Base-by-base conservation (phyloP, 2,113 vertebrate species). In the Carassius auratus region DNA sequence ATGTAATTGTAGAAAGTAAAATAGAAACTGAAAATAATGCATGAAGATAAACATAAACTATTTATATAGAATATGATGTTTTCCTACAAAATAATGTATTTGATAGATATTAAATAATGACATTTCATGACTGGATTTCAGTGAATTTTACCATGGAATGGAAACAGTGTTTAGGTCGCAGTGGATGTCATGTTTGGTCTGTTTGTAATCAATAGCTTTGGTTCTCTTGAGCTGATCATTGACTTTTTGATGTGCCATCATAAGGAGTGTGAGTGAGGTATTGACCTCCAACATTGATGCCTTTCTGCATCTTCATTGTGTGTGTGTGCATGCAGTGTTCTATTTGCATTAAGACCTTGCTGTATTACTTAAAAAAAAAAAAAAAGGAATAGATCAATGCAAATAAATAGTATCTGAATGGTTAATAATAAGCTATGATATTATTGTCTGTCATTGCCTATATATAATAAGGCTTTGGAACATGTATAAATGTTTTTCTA, bases 281-380 rank as follows among this genome's bases (percentile, higher is more conserved):
- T 87, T 88, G 87, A 92, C 92, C 91, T 87, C 64, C 76, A 1
- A 8, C 45, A 92, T 92, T 90, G 91, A 93, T 93, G 91, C 92
- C 78, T 90, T 64, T 19, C 26, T 55, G 57, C 36, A 21, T 83
- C 36, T 36, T 57, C 30, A 84, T 21, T 45, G 55, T 84, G 33
- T 84, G 76, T 84, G 82, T 78, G 74, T 50, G 62, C 5, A 3
- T 61, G 79, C 19, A n/a, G 71, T 57, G 26, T 19, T 33, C 8
- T 36, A 38, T 61, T n/a, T 55, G 12, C 26, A 76, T 52, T 69
- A 68, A 59, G 48, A 45, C 52, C 48, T 38, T 48, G 50, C 48
- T 33, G 3, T 33, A 30, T 55, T 76, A 19, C 33, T 69, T 10
- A 45, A 26, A 5, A 48, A 9, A n/a, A n/a, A n/a, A n/a, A n/a